Conservation (phyloP, 2,113 vertebrate species). For the Chlorocebus sabaeus region DNA sequence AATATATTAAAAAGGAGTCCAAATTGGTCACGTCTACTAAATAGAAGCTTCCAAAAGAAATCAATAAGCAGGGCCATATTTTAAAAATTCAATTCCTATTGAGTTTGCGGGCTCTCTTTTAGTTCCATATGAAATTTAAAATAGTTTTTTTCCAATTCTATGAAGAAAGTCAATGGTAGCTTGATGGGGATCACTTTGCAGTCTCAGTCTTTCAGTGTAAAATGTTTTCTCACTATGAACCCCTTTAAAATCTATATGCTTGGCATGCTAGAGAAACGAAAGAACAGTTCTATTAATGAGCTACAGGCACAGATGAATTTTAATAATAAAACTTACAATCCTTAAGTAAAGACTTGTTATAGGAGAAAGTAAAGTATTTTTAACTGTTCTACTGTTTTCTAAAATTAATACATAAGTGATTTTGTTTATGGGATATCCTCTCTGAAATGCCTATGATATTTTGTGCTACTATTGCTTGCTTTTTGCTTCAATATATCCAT, state of each 20-base stretch:
- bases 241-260: not conserved
- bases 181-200: not conserved
- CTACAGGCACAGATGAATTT: not conserved
- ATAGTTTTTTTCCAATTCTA: too few relatives aligned
- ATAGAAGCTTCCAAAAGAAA: not conserved
- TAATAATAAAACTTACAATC: not conserved
- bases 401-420: not conserved
- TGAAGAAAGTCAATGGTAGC: too few relatives aligned
- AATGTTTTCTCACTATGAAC: not conserved
- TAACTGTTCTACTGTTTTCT: not conserved
- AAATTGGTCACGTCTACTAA: not conserved
- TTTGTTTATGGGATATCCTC: not conserved
- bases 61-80: not conserved
- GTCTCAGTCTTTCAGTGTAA: not conserved
- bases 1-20: not conserved
- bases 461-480: not conserved
- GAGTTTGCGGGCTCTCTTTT: not conserved
- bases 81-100: not conserved
- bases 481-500: not conserved
- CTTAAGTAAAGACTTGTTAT: not conserved
- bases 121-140: too few relatives aligned
- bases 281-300: not conserved
- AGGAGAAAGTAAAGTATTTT: not conserved
- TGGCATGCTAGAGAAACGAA: not conserved
- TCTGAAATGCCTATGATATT: not conserved